phyloP scores from a whole-genome alignment of 2,113 vertebrate species.

The Phylloscopus trochilus region DNA sequence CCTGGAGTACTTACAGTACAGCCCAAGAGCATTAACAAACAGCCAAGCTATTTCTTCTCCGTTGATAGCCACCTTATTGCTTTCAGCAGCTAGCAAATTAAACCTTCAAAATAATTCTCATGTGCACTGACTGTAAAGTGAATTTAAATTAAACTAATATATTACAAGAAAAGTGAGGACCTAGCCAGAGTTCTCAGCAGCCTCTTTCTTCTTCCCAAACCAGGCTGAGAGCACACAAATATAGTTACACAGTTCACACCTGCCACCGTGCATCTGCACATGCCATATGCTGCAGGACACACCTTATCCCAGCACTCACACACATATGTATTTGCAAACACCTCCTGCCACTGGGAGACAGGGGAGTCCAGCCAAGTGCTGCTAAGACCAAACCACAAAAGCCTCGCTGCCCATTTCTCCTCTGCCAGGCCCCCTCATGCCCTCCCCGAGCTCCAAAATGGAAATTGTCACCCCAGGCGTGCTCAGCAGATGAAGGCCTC shows the following conservation, averaged over 20 bases:
- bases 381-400: neutral
- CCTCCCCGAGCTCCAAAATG: neutral
- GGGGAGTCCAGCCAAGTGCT: neutral
- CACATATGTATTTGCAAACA: conserved; percentile 24
- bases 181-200: conserved; percentile 36
- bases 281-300: conserved; percentile 3
- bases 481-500: accelerated
- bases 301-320: neutral
- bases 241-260: neutral
- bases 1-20: neutral
- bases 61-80: conserved; percentile 62
- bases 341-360: conserved; percentile 6
- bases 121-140: conserved; percentile 70
- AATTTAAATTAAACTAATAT: conserved; percentile 75
- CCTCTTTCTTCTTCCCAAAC: neutral
- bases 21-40: conserved; percentile 55
- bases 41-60: conserved; percentile 54
- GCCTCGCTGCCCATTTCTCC: neutral
- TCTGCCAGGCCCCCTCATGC: accelerated
- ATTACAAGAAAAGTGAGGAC: conserved; percentile 51
- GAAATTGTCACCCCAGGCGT: accelerated
- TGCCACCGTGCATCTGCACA: conserved; percentile 1
- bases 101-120: conserved; percentile 74
- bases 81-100: conserved; percentile 74
- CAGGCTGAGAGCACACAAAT: neutral